These are phyloP conservation scores for Crocallis elinguaria DNA, from an alignment of 2,888 invertebrate genomes.

Conservation along the genomic window DNA sequence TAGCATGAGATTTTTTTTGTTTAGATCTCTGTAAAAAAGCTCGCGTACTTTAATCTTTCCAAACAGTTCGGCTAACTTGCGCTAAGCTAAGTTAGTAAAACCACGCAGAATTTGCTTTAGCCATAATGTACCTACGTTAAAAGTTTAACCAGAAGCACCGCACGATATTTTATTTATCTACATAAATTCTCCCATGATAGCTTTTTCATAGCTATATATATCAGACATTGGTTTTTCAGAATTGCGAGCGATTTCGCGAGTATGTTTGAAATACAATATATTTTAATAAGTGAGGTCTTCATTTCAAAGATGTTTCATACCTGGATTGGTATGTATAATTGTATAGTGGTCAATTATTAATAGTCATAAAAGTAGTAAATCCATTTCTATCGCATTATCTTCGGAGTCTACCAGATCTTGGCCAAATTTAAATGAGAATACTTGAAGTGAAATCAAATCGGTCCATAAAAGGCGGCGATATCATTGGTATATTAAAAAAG, in stretches of 20 bases:
- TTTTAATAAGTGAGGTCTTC: no score
- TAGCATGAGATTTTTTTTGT: not conserved
- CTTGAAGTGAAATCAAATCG: no score
- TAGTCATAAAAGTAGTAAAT: no score
- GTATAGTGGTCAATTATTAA: no score
- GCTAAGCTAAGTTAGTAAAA: constrained; percentile 1
- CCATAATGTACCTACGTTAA: constrained; percentile 5
- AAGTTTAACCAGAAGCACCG: constrained; percentile 1
- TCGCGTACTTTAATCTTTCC: constrained; percentile 8
- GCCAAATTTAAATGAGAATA: no score
- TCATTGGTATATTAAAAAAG: no score
- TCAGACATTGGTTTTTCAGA: not conserved
- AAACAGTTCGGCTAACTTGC: not conserved
- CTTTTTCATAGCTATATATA: not conserved
- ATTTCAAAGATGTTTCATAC: no score
- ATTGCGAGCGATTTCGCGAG: not conserved
- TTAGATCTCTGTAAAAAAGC: not conserved
- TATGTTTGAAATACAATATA: not conserved
- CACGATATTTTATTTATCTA: not conserved
- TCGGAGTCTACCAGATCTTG: no score
- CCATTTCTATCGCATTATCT: no score
- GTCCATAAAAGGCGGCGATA: no score
- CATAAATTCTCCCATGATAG: not conserved
- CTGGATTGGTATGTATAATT: no score
- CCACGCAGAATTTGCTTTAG: constrained; percentile 2